Evolutionary conservation across 2,888 invertebrate species (phyloP).

Genomic region (Trichogramma evanescens): DNA sequence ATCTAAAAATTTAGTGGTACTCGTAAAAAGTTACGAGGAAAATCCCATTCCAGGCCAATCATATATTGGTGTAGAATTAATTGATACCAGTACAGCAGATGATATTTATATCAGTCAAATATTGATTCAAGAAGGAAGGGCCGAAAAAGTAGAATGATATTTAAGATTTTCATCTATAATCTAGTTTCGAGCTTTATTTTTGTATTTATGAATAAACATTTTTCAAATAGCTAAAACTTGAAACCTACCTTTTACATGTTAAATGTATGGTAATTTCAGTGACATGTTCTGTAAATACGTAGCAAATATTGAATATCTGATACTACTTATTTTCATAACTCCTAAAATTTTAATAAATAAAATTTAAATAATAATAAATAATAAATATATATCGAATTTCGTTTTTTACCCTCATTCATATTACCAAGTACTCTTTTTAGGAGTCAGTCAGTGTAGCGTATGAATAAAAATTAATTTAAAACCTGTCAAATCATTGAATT

Average conservation of each 20-base stretch:
- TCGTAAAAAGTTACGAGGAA: conserved; percentile 60
- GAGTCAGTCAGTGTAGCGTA: too few relatives aligned
- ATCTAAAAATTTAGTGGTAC: conserved; percentile 63
- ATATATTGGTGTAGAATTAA: conserved; percentile 57
- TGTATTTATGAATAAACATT: neutral
- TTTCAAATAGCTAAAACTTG: neutral
- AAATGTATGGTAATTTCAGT: neutral
- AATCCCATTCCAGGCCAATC: conserved; percentile 56
- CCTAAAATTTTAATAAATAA: too few relatives aligned
- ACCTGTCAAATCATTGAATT: too few relatives aligned
- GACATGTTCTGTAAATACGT: too few relatives aligned
- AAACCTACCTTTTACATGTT: neutral
- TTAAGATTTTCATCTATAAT: neutral
- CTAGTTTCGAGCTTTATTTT: neutral
- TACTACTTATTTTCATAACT: too few relatives aligned
- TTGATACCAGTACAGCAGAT: conserved; percentile 61
- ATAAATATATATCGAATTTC: too few relatives aligned
- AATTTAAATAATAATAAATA: too few relatives aligned
- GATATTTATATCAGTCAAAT: conserved; percentile 32
- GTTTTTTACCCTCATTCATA: too few relatives aligned
- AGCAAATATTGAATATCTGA: too few relatives aligned
- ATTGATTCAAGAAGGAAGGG: conserved; percentile 18
- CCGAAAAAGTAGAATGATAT: conserved; percentile 5
- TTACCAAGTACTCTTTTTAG: too few relatives aligned
- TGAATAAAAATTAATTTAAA: too few relatives aligned